Base-by-base conservation (phyloP, 2,888 invertebrate genomes). In the Rambutsinella grinnellia region DNA sequence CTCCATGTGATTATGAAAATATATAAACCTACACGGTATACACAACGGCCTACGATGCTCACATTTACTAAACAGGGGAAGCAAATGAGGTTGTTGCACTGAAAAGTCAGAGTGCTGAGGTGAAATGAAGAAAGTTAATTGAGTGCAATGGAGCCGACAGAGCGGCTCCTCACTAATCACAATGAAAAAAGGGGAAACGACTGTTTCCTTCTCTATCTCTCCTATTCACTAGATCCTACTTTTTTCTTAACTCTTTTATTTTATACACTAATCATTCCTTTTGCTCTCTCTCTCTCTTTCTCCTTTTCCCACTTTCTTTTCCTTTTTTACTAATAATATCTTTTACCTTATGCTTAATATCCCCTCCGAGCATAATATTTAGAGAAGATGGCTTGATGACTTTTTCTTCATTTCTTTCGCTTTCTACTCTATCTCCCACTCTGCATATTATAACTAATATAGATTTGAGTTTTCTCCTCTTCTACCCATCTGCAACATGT, bases 51-150 rank as follows among this genome's bases (percentile, higher is more conserved):
- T 5, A 13, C 5, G 36, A 36, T 36, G 13, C 36, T 36, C 36
- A n/a, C 36, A 36, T 36, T 36, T 36, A 36, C 13, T 5, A 62
- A 47, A 72, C 54, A 68, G 28, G 61, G 67, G 56, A 67, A 67
- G 67, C 67, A 75, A 67, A 75, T 67, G 75, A 75, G 62, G 75
- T 67, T 75, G 74, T 74, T 74, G 74, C 61, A 67, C 74, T 67
- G 67, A 67, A 62, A 60, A 76, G 76, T 70, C 60, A 53, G 68
- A 76, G 60, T 70, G 62, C 54, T 66, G 65, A 72, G 62, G 68
- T 67, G 68, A 78, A 72, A 71, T 71, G 71, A 66, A 71, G 77
- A 71, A 71, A 71, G 76, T 77, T 71, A 77, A 71, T 76, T 70
- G 76, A 72, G 75, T 75, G 63, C 71, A 77, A 68, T 71, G 70